Evolutionary conservation across 2,797 vertebrate species (phyloP).

Genomic region (Trematomus bernacchii): DNA sequence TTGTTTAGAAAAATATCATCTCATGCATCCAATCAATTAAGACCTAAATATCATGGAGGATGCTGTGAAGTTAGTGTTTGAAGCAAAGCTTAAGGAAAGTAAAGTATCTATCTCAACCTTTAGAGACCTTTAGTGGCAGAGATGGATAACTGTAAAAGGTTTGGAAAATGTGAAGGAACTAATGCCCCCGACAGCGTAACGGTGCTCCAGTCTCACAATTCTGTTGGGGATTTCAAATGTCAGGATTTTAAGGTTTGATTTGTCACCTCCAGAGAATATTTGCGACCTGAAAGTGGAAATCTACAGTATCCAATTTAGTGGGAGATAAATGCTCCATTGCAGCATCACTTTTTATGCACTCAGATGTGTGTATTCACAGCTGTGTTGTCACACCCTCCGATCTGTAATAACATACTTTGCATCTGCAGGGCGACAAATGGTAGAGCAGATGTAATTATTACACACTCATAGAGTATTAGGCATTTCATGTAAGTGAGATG

Average conservation of each 20-base stretch:
- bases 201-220: neutral
- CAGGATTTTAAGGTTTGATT: conserved; percentile 5
- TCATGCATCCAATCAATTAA: neutral
- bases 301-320: neutral
- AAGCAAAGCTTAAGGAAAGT: neutral
- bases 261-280: conserved; percentile 10
- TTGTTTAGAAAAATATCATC: neutral
- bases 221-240: conserved; percentile 8
- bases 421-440: conserved; percentile 8
- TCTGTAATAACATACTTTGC: conserved; percentile 29
- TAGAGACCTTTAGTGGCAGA: neutral
- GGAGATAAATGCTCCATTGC: neutral
- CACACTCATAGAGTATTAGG: conserved; percentile 12
- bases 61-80: neutral
- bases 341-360: neutral
- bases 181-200: neutral
- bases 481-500: neutral
- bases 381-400: conserved; percentile 14
- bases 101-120: neutral
- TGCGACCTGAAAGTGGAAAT: neutral
- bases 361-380: conserved; percentile 10
- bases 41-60: neutral
- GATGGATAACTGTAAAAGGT: conserved; percentile 5
- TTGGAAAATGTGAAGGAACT: neutral
- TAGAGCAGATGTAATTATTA: conserved; percentile 19